These are phyloP conservation scores for Chiroxiphia lanceolata DNA, from an alignment of 2,797 vertebrate species.

Conservation along the genomic window DNA sequence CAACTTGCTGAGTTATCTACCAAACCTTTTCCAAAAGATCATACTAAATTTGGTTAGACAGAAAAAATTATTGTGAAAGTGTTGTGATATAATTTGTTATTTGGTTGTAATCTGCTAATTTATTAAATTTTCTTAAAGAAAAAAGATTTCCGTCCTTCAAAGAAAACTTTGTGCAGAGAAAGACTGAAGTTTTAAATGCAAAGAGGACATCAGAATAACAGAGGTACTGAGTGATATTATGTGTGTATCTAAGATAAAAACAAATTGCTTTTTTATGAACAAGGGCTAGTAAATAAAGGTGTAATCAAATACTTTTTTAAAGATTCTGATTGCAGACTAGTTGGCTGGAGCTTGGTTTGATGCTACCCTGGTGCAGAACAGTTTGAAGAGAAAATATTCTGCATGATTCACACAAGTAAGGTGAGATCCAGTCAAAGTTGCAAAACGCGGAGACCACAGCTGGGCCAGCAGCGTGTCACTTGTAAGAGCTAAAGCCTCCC, in stretches of 20 bases:
- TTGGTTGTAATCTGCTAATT: background rate
- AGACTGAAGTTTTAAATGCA: background rate
- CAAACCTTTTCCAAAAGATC: background rate
- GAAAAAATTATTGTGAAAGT: background rate
- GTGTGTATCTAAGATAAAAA: background rate
- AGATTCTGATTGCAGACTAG: background rate
- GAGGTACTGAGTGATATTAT: background rate
- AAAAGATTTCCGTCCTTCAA: background rate
- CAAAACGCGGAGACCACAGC: rapidly evolving
- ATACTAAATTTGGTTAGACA: background rate
- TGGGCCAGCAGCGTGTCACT: background rate
- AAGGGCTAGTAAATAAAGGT: background rate
- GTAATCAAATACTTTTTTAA: background rate
- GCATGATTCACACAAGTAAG: background rate
- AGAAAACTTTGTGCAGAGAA: background rate
- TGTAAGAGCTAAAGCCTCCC: background rate
- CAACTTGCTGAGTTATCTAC: background rate
- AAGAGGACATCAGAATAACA: background rate
- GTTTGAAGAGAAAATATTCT: background rate
- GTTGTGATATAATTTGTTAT: background rate
- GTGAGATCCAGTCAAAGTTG: background rate
- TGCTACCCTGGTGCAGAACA: background rate
- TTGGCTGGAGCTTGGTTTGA: background rate
- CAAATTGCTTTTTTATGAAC: background rate
- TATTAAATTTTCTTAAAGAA: background rate